Base-by-base conservation (phyloP, 2,888 invertebrate genomes). In the Drosophila conformis region DNA sequence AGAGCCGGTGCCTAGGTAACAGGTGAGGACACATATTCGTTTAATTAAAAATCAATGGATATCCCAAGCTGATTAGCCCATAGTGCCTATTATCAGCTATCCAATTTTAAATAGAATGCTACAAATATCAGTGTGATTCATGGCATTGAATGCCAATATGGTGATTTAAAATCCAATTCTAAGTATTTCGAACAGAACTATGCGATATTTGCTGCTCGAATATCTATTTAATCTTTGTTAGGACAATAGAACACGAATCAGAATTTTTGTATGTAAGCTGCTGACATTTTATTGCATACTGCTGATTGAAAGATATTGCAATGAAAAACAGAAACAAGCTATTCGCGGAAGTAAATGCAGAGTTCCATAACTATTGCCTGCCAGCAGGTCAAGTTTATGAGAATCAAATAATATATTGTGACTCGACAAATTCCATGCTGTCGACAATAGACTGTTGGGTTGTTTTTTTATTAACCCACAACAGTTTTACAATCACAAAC, bases 1-100 rank as follows among this genome's bases (percentile, higher is more conserved):
- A 69, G 59, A 62, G 62, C 76, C 79, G 79, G 57, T 64, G 53
- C 25, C 33, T 13, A 25, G 10, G 46, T 25, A 33, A 3, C 13
- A n/a, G 31, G 15, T 33, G 33, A 46, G 15, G 46, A 25, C 18
- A 68, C 68, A 69, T 83, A 72, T 71, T 82, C 49, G 54, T 48
- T 86, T 83, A 82, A 85, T 83, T 87, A 79, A 83, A 83, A 78
- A 58, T 56, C 68, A 40, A 58, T 76, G 63, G 72, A 72, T 57
- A 69, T 33, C 51, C 33, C 6, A 13, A 52, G 27, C 61, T 61
- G 66, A 80, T 79, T 71, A 57, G 56, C 51, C 58, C 46, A 75
- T 51, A 63, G 48, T 53, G 61, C 54, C 53, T 18, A 27, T 60
- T 74, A 69, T 82, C 69, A 65, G 65, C 59, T 62, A 51, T 53